Base-by-base conservation (phyloP, 2,888 invertebrate genomes). In the Mayetiola destructor region DNA sequence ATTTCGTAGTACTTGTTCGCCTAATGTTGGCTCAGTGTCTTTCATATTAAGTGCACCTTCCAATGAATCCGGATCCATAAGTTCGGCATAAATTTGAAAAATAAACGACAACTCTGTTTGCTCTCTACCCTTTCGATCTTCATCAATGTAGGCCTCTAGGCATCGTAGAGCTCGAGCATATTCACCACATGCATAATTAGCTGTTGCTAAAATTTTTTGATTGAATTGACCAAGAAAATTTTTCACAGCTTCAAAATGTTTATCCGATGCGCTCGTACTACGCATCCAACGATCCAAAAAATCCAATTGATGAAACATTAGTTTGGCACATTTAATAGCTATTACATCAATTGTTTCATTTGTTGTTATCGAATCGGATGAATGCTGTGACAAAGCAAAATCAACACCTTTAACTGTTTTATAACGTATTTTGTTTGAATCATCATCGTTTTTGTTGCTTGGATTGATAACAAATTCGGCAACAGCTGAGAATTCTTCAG, bases 41-140 rank as follows among this genome's bases (percentile, higher is more conserved):
- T 89, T 82, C 61, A 88, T 78, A 14, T 85, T 84, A 56, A 84
- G 77, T 9, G 87, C 81, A 9, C 85, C 94, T 61, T 86, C 82
- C 0, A 95, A 87, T 10, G 90, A 88, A 70, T 96, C 95, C 0
- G 91, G 82, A 68, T 96, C 94, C 68, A 91, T 87, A 60, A 96
- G 69, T 59, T 87, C 78, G 0, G 88, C 86, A 68, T 94, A 94
- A 63, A 95, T 83, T 75, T 89, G 85, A 0, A 82, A 80, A 32
- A 84, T 67, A 61, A 82, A 78, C 0, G 81, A 77, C 53, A 85
- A 68, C 61, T 82, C 80, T 9, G 80, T 76, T 60, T 80, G 76
- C 61, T 81, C 67, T 14, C 74, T 72, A 1, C 71, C 67, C 10
- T 39, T 37, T 10, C 76, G 74, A 57, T 78, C 73, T 55, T 78